A percentile compares a stretch with the other conserved stretches of the same genome.
Conservation (phyloP, 2,797 vertebrate species). For the Epinephelus malabaricus region DNA sequence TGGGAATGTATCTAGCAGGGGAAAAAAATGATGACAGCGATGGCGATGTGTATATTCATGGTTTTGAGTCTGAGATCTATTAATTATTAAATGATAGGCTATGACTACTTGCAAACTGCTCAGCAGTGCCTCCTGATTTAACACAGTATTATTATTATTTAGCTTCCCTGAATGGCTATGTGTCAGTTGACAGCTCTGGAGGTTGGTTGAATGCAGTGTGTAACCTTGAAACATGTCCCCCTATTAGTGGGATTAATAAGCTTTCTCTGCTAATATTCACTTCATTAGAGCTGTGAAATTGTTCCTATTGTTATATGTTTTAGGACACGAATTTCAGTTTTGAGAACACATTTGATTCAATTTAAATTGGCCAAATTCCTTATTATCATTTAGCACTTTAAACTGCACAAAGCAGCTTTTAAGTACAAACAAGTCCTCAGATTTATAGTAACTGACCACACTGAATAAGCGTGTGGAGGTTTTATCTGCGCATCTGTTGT, state of each 20-base stretch:
- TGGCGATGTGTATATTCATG: conserved; percentile 60
- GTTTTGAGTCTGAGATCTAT: conserved; percentile 75
- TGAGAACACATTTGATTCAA: conserved; percentile 26
- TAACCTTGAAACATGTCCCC: conserved; percentile 74
- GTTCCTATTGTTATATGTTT: conserved; percentile 42
- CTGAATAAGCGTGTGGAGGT: conserved; percentile 5
- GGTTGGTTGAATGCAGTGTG: conserved; percentile 57
- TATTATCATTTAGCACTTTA: conserved; percentile 19
- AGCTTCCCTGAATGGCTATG: conserved; percentile 61
- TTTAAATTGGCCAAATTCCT: conserved; percentile 32
- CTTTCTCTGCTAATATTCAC: conserved; percentile 52
- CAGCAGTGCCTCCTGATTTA: conserved; percentile 72
- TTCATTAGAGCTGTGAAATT: conserved; percentile 45
- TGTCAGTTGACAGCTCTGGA: conserved; percentile 70
- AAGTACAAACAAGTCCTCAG: conserved; percentile 20
- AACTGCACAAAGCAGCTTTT: conserved; percentile 22
- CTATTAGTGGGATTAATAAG: conserved; percentile 71
- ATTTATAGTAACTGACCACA: conserved; percentile 2
- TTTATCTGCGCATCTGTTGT: conserved; percentile 43
- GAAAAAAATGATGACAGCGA: conserved; percentile 56
- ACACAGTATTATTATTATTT: conserved; percentile 77
- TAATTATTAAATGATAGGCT: conserved; percentile 84
- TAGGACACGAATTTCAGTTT: conserved; percentile 33
- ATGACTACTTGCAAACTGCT: conserved; percentile 69
- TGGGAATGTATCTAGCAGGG: conserved; percentile 76